Base-by-base conservation (phyloP, 2,888 invertebrate genomes). In the Cheilosia scutellata region DNA sequence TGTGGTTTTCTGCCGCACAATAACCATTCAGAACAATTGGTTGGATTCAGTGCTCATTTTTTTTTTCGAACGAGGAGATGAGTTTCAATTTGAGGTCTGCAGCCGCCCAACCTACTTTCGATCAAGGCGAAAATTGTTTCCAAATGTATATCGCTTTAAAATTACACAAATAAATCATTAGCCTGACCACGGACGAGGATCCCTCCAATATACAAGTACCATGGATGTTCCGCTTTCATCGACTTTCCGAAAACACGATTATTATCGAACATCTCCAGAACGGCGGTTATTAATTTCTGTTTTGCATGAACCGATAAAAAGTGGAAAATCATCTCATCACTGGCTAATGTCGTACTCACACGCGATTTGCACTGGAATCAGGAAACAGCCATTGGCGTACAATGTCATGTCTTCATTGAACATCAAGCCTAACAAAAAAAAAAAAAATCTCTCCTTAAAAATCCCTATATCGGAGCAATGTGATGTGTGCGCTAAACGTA, bases 251-350 rank as follows among this genome's bases (percentile, higher is more conserved):
- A 72, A 77, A 80, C 86, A 72, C 66, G 80, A 80, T 77, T 86
- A 51, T 66, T 86, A 80, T 86, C 84, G 80, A 71, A 55, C 44
- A 75, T 71, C 74, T 70, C 51, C 58, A 55, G 80, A 75, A 49
- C 60, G 62, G 47, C 31, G 80, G 66, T 86, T 80, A 86, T 86
- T 86, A 86, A 86, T 86, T 82, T 82, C 71, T 62, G 66, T 58
- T 82, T 86, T 86, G 76, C 76, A 86, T 86, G 75, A 76, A 72
- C 68, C 80, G 84, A 84, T 80, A 86, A 80, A 86, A 77, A 51
- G 58, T 80, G 65, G 72, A 82, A 86, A 63, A 76, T 71, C 82
- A 82, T 82, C 82, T 76, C 82, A 76, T 82, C 62, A 47, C 62
- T 20, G 68, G 37, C 72, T 86, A 68, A 86, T 76, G 80, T 72